Evolutionary conservation across 2,113 vertebrate genomes (phyloP).

Genomic region (Aphyosemion australe): DNA sequence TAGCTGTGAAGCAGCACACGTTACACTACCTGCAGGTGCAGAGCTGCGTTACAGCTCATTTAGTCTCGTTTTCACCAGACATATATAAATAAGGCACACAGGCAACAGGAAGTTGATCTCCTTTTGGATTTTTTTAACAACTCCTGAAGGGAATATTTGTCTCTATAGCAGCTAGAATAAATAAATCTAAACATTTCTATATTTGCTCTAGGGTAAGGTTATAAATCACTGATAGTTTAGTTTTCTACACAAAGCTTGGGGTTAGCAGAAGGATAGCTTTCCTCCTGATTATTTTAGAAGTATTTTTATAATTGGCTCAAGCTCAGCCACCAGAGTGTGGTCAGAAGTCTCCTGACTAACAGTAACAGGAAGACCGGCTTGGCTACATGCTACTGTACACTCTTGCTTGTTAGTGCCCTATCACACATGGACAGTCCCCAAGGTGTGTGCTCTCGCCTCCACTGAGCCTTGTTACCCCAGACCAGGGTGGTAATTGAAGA

Average conservation of each 20-base stretch:
- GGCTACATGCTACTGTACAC: constrained; percentile 6
- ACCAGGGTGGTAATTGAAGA: constrained; percentile 39
- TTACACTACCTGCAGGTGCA: background rate
- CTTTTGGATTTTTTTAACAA: background rate
- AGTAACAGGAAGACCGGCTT: constrained; percentile 1
- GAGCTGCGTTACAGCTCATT: background rate
- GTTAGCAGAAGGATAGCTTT: background rate
- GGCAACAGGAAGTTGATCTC: background rate
- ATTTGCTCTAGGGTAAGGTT: background rate
- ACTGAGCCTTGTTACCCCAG: constrained; percentile 26
- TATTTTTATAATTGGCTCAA: background rate
- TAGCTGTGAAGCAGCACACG: background rate
- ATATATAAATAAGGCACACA: too few relatives aligned
- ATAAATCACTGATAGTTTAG: too few relatives aligned
- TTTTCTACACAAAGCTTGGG: background rate
- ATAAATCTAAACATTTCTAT: background rate
- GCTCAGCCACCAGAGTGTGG: background rate
- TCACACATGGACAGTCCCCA: constrained; percentile 26
- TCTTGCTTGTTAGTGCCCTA: constrained; percentile 26
- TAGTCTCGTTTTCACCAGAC: background rate
- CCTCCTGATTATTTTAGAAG: background rate
- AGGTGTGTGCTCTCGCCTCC: constrained; percentile 49
- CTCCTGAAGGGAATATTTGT: constrained; percentile 4
- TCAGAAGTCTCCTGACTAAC: background rate
- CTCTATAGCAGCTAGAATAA: background rate